A percentile compares a stretch with the other conserved stretches of the same genome.
phyloP scores from a whole-genome alignment of 2,113 vertebrate genomes.

The Columba livia region DNA sequence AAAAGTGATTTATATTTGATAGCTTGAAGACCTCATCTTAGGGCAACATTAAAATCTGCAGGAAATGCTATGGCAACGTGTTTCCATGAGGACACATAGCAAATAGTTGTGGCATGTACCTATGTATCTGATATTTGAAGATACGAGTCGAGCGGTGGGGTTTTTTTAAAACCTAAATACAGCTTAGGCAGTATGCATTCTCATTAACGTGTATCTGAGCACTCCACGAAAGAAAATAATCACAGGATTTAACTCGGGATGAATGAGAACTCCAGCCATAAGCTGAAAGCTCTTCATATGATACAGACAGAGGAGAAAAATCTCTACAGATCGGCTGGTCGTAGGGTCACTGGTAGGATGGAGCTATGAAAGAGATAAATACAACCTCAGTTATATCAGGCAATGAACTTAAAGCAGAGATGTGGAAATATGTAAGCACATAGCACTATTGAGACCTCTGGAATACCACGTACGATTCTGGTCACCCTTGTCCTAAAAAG shows the following conservation, averaged over 20 bases:
- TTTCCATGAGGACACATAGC: constrained; percentile 55
- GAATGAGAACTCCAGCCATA: neutral
- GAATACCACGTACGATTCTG: neutral
- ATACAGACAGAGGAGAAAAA: neutral
- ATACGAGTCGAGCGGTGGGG: neutral
- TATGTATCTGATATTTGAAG: constrained; percentile 35
- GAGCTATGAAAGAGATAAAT: neutral
- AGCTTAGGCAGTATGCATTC: neutral
- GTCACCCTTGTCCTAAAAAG: neutral
- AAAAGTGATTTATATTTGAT: neutral
- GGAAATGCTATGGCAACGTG: constrained; percentile 70
- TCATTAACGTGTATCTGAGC: constrained; percentile 40
- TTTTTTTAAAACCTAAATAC: constrained; percentile 6
- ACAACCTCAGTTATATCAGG: neutral
- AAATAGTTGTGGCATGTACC: constrained; percentile 39
- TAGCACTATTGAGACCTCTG: neutral
- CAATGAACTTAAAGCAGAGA: neutral
- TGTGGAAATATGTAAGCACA: neutral
- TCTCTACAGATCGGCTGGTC: neutral
- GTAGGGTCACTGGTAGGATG: neutral
- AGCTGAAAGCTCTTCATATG: constrained; percentile 1
- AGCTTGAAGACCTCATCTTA: constrained; percentile 18
- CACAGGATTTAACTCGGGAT: constrained; percentile 17
- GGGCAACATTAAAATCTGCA: constrained; percentile 40
- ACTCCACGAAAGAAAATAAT: constrained; percentile 26